phyloP scores from a whole-genome alignment of 2,888 invertebrate species.

The Acrocyrtus sp. region DNA sequence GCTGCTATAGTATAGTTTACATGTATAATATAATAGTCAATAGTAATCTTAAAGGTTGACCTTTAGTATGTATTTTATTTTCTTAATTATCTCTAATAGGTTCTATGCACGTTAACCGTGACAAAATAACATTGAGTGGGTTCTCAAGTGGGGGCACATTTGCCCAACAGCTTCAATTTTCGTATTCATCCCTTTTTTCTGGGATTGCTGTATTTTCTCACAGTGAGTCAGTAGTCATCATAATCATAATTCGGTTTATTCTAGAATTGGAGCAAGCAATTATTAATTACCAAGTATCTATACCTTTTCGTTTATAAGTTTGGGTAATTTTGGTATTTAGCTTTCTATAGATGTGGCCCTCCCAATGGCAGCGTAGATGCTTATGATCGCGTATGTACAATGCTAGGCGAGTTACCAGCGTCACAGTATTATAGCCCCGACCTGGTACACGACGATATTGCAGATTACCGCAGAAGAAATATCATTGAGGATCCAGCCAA shows the following conservation, averaged over 20 bases:
- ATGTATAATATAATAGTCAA: too few relatives aligned
- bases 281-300: too few relatives aligned
- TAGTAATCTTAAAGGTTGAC: too few relatives aligned
- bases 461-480: slow-evolving; percentile 28
- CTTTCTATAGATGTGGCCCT: slow-evolving; percentile 60
- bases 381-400: slow-evolving; percentile 59
- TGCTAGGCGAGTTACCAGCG: slow-evolving; percentile 13
- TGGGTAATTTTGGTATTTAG: too few relatives aligned
- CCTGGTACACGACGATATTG: slow-evolving; percentile 50
- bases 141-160: slow-evolving; percentile 61
- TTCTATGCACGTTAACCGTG: slow-evolving; percentile 8
- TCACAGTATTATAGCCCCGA: slow-evolving; percentile 41
- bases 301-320: too few relatives aligned
- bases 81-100: not conserved
- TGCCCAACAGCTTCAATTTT: slow-evolving; percentile 59
- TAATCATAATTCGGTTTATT: too few relatives aligned
- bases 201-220: slow-evolving; percentile 62
- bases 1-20: too few relatives aligned
- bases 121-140: slow-evolving; percentile 57
- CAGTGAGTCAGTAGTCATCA: too few relatives aligned
- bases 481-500: slow-evolving; percentile 56
- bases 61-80: too few relatives aligned
- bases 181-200: slow-evolving; percentile 57
- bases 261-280: too few relatives aligned
- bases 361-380: slow-evolving; percentile 34